Conservation (phyloP, 2,113 vertebrate species). For the Trematomus loennbergii region DNA sequence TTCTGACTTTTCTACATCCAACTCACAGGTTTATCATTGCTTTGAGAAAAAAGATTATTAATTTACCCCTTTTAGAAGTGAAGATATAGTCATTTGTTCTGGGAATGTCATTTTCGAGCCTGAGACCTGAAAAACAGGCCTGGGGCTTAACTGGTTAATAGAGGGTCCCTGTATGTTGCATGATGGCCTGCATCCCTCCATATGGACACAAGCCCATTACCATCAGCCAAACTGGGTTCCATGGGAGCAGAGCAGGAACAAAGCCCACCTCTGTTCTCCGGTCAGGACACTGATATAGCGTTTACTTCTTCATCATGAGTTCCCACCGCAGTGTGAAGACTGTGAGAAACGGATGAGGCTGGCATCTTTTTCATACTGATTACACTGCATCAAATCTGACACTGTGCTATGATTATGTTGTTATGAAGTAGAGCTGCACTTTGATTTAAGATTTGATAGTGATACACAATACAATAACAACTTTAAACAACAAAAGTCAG, state of each 20-base stretch:
- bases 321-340: conserved; percentile 54
- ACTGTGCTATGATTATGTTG: neutral
- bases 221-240: conserved; percentile 66
- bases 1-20: too few species aligned
- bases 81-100: too few species aligned
- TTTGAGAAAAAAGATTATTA: too few species aligned
- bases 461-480: neutral
- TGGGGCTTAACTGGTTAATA: conserved; percentile 17
- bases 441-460: too few species aligned
- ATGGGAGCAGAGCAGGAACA: conserved; percentile 64
- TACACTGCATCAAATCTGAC: neutral
- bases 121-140: too few species aligned
- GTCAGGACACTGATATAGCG: conserved; percentile 39
- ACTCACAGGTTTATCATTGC: too few species aligned
- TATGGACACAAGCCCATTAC: conserved; percentile 64
- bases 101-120: too few species aligned
- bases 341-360: conserved; percentile 29
- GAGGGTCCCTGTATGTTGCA: conserved; percentile 55
- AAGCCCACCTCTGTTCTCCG: conserved; percentile 71
- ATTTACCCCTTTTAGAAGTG: too few species aligned
- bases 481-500: neutral
- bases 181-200: conserved; percentile 59
- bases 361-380: conserved; percentile 29
- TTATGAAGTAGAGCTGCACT: neutral
- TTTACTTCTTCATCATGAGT: conserved; percentile 55